Evolutionary conservation across 2,797 vertebrate genomes (phyloP).

Genomic region (Varecia variegata): DNA sequence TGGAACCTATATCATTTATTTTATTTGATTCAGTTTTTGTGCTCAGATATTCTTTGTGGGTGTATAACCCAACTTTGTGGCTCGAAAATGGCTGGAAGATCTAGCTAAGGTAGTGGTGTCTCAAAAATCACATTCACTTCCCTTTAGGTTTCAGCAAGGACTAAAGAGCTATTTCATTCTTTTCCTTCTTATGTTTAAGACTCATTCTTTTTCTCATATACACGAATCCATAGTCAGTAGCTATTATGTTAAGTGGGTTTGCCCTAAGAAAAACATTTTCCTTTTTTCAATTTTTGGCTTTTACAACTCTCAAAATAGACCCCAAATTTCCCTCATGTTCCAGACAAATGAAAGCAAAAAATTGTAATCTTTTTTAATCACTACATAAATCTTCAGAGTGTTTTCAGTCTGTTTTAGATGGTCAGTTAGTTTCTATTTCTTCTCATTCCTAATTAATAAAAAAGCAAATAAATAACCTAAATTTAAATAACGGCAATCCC

Average conservation of each 20-base stretch:
- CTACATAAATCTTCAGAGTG: constrained; percentile 64
- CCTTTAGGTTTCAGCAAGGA: constrained; percentile 61
- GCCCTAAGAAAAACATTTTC: constrained; percentile 51
- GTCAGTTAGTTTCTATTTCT: constrained; percentile 60
- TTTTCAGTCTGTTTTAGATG: constrained; percentile 60
- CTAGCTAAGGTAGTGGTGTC: neutral
- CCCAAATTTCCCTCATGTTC: constrained; percentile 55
- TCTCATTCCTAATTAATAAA: constrained; percentile 49
- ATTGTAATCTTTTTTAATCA: constrained; percentile 66
- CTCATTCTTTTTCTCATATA: neutral
- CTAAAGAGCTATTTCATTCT: constrained; percentile 49
- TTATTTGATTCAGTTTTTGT: constrained; percentile 75
- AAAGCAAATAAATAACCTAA: constrained; percentile 53
- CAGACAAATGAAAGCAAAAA: constrained; percentile 71
- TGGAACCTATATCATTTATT: constrained; percentile 74
- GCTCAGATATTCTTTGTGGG: constrained; percentile 50
- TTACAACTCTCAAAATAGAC: constrained; percentile 53
- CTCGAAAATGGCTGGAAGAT: neutral
- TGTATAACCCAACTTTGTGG: constrained; percentile 70
- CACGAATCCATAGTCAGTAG: neutral
- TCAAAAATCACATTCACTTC: constrained; percentile 24
- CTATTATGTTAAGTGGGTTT: neutral
- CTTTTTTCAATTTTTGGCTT: constrained; percentile 56
- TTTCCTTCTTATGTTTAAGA: constrained; percentile 61
- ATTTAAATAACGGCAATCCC: constrained; percentile 57